Percentiles rank a stretch among this genome's conserved stretches.
Conservation (phyloP, 1,140 invertebrate species). For the Brachionus asplanchnoidis region DNA sequence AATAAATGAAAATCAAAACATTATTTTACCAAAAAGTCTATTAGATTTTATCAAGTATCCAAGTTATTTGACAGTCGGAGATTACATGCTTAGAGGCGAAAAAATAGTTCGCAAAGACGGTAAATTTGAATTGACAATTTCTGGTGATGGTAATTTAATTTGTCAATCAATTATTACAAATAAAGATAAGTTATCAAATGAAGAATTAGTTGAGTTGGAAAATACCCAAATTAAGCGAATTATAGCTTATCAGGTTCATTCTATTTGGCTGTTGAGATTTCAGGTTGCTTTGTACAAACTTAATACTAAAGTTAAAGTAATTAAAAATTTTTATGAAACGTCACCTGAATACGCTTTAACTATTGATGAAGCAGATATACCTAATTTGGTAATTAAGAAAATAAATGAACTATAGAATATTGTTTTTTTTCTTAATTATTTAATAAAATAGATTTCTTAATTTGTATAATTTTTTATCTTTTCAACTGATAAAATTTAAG, state of each 20-base stretch:
- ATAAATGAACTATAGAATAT: not conserved
- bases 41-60: slow-evolving; percentile 9
- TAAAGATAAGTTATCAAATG: not conserved
- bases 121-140: slow-evolving; percentile 17
- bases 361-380: slow-evolving; percentile 11
- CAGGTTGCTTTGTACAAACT: not conserved
- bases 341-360: not conserved
- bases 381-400: not conserved
- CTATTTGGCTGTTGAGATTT: not conserved
- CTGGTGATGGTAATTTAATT: not conserved
- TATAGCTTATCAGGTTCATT: not conserved
- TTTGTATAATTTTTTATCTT: too few relatives aligned
- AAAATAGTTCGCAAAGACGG: slow-evolving; percentile 4
- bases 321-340: slow-evolving; percentile 10
- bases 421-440: too few relatives aligned
- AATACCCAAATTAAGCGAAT: not conserved
- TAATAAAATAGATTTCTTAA: too few relatives aligned
- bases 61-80: not conserved
- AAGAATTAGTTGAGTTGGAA: not conserved
- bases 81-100: not conserved
- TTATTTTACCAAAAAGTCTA: not conserved
- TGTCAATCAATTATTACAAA: not conserved
- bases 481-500: too few relatives aligned
- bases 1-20: not conserved
- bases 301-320: slow-evolving; percentile 8